Base-by-base conservation (phyloP, 2,888 invertebrate genomes). In the Drosophila lutescens region DNA sequence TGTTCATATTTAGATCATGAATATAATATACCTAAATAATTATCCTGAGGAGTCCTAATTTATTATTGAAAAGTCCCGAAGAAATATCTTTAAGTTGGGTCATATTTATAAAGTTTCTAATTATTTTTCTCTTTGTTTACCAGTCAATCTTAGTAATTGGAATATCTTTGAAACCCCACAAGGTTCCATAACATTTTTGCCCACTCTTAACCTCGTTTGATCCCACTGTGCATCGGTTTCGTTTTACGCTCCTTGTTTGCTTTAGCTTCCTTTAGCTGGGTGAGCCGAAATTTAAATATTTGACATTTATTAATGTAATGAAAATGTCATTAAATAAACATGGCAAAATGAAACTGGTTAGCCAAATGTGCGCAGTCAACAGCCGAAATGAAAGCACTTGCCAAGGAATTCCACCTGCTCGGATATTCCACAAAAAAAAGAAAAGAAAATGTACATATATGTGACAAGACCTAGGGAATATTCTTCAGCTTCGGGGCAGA, bases 261-360 rank as follows among this genome's bases (percentile, higher is more conserved):
- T 41, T 30, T 36, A 20, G 59, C 68, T 68, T 51, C 44, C 60
- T 62, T 69, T 46, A 50, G 34, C 59, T 69, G 67, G 70, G 62
- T 67, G 73, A 75, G 76, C 47, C 63, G 71, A 79, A 82, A 86
- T 82, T 86, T 82, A 83, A 82, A 82, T 82, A 86, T 86, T 82
- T 82, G 84, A 79, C 84, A 86, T 86, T 83, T 82, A 86, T 82
- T 82, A 83, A 86, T 79, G 86, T 86, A 83, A 86, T 82, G 84
- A 86, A 80, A 86, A 80, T 71, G 72, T 70, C 71, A 71, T 83
- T 80, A 83, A 80, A 78, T 86, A 82, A 82, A 82, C 80, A 86
- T 78, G 78, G 70, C 77, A 58, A 58, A 61, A 74, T 74, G 71
- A 72, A 74, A 74, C 81, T 82, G 79, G 76, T 85, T 78, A 85